phyloP scores from a whole-genome alignment of 2,888 invertebrate species.

The Hemicrepidius hirtus region DNA sequence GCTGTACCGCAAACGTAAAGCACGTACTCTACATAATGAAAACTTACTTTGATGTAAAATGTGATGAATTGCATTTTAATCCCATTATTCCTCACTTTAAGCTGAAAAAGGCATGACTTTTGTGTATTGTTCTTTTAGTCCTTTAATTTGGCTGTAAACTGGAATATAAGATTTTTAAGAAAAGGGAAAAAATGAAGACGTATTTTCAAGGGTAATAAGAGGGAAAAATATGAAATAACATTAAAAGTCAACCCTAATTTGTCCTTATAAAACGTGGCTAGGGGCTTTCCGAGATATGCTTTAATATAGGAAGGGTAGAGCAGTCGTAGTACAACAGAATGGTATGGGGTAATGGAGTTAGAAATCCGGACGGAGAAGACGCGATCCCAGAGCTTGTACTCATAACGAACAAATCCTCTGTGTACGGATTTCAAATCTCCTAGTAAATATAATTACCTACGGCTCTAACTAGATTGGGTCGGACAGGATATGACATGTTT shows the following conservation, averaged over 20 bases:
- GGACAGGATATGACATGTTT: slow-evolving; percentile 31
- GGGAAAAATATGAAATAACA: neutral
- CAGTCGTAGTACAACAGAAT: slow-evolving; percentile 32
- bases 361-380: slow-evolving; percentile 39
- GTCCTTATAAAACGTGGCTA: slow-evolving; percentile 25
- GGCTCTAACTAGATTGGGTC: slow-evolving; percentile 40
- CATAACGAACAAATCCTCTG: slow-evolving; percentile 49
- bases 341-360: slow-evolving; percentile 44
- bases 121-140: slow-evolving; percentile 14
- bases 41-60: slow-evolving; percentile 32
- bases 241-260: slow-evolving; percentile 18
- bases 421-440: slow-evolving; percentile 51
- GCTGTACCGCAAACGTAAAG: slow-evolving; percentile 4
- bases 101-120: neutral
- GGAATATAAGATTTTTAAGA: neutral
- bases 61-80: slow-evolving; percentile 33
- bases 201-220: slow-evolving; percentile 4
- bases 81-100: slow-evolving; percentile 22
- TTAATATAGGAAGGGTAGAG: slow-evolving; percentile 19
- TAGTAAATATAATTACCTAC: slow-evolving; percentile 50
- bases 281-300: slow-evolving; percentile 21
- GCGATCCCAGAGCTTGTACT: slow-evolving; percentile 45
- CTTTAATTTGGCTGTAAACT: slow-evolving; percentile 8
- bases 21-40: slow-evolving; percentile 17
- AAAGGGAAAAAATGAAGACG: neutral